Conservation (phyloP, 2,113 vertebrate species). For the Nothoprocta pentlandii region DNA sequence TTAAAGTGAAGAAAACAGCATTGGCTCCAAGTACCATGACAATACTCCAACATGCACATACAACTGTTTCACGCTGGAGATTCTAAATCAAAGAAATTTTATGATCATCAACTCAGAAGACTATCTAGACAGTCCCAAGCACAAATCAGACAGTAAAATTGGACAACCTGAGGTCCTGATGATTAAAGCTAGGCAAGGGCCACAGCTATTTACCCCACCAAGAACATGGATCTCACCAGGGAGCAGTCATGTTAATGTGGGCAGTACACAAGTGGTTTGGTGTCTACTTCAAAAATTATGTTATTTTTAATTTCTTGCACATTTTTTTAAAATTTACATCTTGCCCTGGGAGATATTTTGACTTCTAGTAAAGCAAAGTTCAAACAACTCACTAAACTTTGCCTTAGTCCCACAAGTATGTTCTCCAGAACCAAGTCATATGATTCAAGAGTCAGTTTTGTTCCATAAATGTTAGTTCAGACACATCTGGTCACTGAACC, state of each 20-base stretch:
- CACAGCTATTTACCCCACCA: rapidly evolving
- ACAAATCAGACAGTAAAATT: neutral
- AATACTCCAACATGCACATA: neutral
- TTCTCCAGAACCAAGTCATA: neutral
- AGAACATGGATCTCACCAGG: neutral
- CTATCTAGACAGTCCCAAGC: neutral
- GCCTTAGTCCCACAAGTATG: neutral
- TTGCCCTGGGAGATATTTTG: neutral
- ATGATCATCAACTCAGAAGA: neutral
- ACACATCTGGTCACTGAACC: neutral
- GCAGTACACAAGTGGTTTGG: neutral
- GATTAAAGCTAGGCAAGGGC: neutral
- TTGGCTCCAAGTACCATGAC: neutral
- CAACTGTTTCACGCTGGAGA: neutral
- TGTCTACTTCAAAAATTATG: neutral
- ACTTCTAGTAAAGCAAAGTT: neutral
- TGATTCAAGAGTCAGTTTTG: neutral
- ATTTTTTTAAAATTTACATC: rapidly evolving
- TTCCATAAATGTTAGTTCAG: neutral
- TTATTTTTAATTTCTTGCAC: neutral
- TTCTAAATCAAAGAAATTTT: neutral
- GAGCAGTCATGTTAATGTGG: neutral
- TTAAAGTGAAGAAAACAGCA: neutral
- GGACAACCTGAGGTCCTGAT: neutral
- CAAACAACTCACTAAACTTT: neutral